Conservation (phyloP, 1,140 invertebrate genomes). For the Listronotus bonariensis region DNA sequence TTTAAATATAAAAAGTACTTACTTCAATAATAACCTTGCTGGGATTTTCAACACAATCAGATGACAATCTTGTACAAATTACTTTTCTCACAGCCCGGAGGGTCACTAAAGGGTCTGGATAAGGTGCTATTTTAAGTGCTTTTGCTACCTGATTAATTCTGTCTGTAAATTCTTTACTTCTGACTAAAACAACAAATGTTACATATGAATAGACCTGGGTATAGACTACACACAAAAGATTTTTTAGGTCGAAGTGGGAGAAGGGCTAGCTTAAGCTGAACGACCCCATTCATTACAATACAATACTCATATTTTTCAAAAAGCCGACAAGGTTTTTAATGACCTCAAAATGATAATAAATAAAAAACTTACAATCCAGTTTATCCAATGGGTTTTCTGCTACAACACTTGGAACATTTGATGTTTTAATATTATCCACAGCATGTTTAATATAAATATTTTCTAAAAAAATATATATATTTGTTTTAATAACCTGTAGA, state of each 20-base stretch:
- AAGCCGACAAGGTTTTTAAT: no score
- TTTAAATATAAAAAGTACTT: conserved; percentile 21
- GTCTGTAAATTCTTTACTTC: conserved; percentile 79
- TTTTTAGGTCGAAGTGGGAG: no score
- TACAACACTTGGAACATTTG: conserved; percentile 67
- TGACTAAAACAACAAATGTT: conserved; percentile 66
- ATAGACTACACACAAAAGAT: no score
- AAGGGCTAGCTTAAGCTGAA: no score
- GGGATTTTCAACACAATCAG: conserved; percentile 68
- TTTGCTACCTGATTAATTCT: conserved; percentile 79
- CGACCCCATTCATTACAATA: no score
- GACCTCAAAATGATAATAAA: no score
- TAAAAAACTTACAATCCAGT: conserved; percentile 75
- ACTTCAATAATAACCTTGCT: conserved; percentile 53
- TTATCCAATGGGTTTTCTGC: conserved; percentile 83
- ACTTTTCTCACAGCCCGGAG: conserved; percentile 75
- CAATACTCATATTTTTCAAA: no score
- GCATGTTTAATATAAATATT: conserved; percentile 73
- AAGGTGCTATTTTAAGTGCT: conserved; percentile 76
- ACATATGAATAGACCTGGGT: background rate
- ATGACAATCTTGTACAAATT: conserved; percentile 68
- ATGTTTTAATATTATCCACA: conserved; percentile 63
- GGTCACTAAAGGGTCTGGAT: conserved; percentile 80
- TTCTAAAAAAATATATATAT: conserved; percentile 61
- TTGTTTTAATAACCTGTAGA: background rate